phyloP scores from a whole-genome alignment of 2,113 vertebrate genomes.

The Notothenia rossii region DNA sequence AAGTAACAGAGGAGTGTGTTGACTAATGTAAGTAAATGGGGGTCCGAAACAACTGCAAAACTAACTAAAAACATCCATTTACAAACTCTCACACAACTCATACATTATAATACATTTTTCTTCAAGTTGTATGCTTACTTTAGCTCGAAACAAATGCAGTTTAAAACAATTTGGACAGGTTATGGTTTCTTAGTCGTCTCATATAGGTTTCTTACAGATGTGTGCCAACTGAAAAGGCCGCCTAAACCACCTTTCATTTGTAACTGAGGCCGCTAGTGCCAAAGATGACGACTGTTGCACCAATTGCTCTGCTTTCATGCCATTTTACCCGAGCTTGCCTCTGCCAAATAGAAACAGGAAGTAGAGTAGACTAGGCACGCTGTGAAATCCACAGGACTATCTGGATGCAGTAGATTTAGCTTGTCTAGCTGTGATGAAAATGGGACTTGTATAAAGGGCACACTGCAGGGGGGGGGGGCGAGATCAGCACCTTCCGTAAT shows the following conservation, averaged over 20 bases:
- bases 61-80: no score
- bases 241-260: conserved; percentile 19
- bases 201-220: background rate
- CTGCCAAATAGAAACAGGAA: conserved; percentile 62
- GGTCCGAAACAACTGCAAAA: no score
- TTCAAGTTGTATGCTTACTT: no score
- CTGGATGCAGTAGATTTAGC: conserved; percentile 72
- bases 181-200: no score
- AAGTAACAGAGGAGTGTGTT: no score
- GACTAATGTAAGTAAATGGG: no score
- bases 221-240: conserved; percentile 5
- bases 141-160: no score
- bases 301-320: conserved; percentile 53
- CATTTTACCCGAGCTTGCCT: conserved; percentile 56
- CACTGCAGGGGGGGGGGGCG: conserved; percentile 56
- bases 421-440: conserved; percentile 78
- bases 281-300: conserved; percentile 61
- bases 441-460: conserved; percentile 73
- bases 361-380: conserved; percentile 70
- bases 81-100: no score
- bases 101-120: no score
- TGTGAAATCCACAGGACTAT: conserved; percentile 68
- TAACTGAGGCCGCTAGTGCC: conserved; percentile 39
- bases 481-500: conserved; percentile 65
- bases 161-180: no score